Conservation (phyloP, 2,888 invertebrate genomes). For the Ochropleura plecta region DNA sequence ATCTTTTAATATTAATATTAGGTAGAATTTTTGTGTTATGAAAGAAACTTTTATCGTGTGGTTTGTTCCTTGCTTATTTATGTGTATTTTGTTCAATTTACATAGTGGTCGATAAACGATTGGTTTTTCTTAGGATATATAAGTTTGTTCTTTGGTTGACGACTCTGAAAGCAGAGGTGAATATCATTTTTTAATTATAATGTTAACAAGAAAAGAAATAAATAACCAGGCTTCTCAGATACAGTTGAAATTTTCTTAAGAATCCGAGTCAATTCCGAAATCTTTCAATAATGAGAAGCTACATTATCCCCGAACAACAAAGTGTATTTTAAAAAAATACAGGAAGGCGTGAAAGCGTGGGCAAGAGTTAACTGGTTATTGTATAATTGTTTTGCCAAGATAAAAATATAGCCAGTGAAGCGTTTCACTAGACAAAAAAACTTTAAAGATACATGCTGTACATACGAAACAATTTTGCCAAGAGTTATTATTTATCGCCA, state of each 20-base stretch:
- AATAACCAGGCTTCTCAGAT: too few relatives aligned
- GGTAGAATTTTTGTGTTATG: constrained; percentile 24
- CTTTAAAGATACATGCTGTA: neutral
- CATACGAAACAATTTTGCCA: neutral
- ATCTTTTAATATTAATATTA: constrained; percentile 45
- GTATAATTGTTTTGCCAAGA: neutral
- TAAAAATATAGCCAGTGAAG: too few relatives aligned
- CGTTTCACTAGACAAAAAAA: neutral
- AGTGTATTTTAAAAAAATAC: too few relatives aligned
- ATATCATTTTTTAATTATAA: neutral
- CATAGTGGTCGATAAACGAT: neutral
- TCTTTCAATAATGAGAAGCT: too few relatives aligned
- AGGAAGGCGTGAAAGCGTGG: too few relatives aligned
- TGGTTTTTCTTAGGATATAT: neutral
- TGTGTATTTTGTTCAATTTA: neutral
- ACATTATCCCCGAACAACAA: too few relatives aligned
- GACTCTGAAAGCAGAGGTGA: neutral
- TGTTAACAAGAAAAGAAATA: too few relatives aligned
- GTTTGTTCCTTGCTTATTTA: neutral
- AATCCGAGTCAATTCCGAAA: too few relatives aligned
- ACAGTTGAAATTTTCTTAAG: too few relatives aligned
- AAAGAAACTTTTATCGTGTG: constrained; percentile 9
- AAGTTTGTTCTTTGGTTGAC: neutral
- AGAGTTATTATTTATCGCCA: constrained; percentile 25
- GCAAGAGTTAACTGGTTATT: neutral